These are phyloP conservation scores for Dolichomitus sp. DNA, from an alignment of 2,888 invertebrate species.

Conservation along the genomic window DNA sequence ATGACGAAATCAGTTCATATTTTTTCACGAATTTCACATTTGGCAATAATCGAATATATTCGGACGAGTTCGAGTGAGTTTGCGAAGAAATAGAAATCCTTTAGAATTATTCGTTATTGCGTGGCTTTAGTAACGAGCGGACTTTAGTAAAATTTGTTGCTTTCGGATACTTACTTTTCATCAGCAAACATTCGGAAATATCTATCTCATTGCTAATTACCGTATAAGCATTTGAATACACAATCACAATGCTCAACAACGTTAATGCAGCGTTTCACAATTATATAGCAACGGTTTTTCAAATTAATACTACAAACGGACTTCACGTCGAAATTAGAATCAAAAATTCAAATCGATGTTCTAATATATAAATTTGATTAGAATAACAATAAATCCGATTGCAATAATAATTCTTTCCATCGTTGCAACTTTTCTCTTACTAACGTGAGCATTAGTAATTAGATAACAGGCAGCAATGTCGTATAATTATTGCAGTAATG, in stretches of 20 bases:
- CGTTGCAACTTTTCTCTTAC: background rate
- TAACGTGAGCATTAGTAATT: background rate
- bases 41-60: background rate
- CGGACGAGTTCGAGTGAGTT: background rate
- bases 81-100: background rate
- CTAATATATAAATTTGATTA: no score
- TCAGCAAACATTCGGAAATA: background rate
- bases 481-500: constrained; percentile 1
- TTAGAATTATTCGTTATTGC: no score
- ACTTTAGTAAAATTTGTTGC: background rate
- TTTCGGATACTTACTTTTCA: background rate
- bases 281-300: background rate
- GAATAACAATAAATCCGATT: background rate
- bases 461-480: constrained; percentile 1
- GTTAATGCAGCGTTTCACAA: background rate
- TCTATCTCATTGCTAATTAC: background rate
- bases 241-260: constrained; percentile 8
- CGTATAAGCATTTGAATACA: constrained; percentile 3
- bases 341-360: no score
- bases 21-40: background rate
- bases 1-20: background rate
- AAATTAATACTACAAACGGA: background rate
- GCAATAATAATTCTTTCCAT: background rate
- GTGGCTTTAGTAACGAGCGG: background rate
- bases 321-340: background rate